A percentile compares a stretch with the other conserved stretches of the same genome.
These are phyloP conservation scores for Morinoia aosen DNA, from an alignment of 2,888 invertebrate genomes.

Conservation along the genomic window DNA sequence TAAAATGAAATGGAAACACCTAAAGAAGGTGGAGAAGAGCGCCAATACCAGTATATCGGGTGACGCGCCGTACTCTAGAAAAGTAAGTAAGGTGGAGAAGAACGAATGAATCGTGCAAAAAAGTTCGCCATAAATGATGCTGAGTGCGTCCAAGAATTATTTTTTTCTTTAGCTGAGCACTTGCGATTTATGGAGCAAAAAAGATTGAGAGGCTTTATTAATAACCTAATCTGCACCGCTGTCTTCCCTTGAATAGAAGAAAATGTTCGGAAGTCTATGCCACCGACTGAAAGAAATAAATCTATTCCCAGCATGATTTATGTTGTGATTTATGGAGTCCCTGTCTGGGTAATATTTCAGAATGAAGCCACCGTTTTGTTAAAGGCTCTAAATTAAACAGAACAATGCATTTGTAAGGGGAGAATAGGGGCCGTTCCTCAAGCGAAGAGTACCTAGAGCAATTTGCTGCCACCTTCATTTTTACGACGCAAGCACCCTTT, in stretches of 20 bases:
- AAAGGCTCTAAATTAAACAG: conserved; percentile 17
- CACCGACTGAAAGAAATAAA: conserved; percentile 2
- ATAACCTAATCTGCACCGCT: not conserved
- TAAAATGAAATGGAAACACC: not conserved
- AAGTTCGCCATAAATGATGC: not conserved
- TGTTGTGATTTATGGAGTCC: not conserved
- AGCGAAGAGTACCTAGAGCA: not conserved
- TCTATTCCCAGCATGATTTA: conserved; percentile 1
- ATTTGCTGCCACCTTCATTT: conserved; percentile 20
- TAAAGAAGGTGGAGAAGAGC: not conserved
- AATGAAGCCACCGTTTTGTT: conserved; percentile 17
- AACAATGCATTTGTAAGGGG: conserved; percentile 10
- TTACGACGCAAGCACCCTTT: conserved; percentile 19
- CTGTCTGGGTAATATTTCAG: conserved; percentile 2
- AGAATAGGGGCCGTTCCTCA: conserved; percentile 1
- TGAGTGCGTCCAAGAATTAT: not conserved
- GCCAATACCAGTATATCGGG: no score
- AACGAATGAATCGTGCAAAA: not conserved
- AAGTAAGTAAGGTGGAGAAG: not conserved
- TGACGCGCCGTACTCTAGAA: no score
- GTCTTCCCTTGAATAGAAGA: not conserved
- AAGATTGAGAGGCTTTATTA: not conserved
- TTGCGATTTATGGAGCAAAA: not conserved
- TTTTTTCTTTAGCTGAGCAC: not conserved
- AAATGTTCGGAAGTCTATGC: conserved; percentile 4